Evolutionary conservation across 2,797 vertebrate species (phyloP).

Genomic region (Danio choprae): DNA sequence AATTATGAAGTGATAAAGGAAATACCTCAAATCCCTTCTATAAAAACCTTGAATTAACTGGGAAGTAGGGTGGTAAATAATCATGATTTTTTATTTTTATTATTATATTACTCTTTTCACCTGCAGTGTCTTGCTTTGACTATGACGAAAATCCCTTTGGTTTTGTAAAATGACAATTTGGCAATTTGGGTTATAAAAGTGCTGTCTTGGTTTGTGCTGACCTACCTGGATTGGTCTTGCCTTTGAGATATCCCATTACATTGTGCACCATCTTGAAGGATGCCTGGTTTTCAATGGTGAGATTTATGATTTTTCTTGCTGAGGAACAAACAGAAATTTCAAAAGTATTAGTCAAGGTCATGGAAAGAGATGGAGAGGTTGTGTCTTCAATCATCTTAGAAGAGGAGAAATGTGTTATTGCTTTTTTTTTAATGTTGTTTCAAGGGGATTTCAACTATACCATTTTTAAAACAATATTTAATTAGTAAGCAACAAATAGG

Average conservation of each 20-base stretch:
- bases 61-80: too few species aligned
- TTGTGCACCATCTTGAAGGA: constrained; percentile 86
- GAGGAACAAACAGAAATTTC: constrained; percentile 48
- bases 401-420: not conserved
- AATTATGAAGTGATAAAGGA: too few species aligned
- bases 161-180: not conserved
- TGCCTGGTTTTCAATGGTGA: constrained; percentile 81
- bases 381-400: not conserved
- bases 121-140: not conserved
- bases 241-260: constrained; percentile 88
- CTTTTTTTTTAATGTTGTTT: not conserved
- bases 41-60: too few species aligned
- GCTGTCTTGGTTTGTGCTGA: constrained; percentile 1
- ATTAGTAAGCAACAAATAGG: too few species aligned
- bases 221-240: constrained; percentile 86
- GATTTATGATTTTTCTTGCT: constrained; percentile 80
- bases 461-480: too few species aligned
- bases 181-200: not conserved
- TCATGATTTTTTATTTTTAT: too few species aligned
- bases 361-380: not conserved
- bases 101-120: too few species aligned
- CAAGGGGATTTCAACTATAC: too few species aligned
- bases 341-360: constrained; percentile 15
- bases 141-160: constrained; percentile 1
- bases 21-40: too few species aligned